Conservation (phyloP, 2,888 invertebrate species). For the Stratiomys singularior region DNA sequence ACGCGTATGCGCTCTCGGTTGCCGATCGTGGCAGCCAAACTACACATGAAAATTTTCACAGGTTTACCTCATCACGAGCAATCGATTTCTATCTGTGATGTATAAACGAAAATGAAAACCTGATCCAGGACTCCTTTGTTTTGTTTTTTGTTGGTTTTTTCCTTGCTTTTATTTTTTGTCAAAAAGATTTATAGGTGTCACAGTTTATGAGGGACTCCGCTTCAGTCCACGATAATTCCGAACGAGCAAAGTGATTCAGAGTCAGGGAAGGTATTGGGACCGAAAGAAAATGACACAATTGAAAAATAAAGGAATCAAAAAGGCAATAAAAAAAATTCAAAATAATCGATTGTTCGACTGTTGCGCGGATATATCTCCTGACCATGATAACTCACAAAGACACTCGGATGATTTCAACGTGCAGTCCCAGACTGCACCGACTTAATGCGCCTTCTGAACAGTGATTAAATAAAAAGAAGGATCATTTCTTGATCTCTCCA, state of each 20-base stretch:
- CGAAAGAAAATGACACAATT: neutral
- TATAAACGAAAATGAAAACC: too few relatives aligned
- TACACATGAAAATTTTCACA: too few relatives aligned
- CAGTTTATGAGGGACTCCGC: slow-evolving; percentile 9
- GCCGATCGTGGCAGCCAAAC: too few relatives aligned
- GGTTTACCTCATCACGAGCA: too few relatives aligned
- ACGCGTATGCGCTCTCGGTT: too few relatives aligned
- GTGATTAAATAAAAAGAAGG: neutral
- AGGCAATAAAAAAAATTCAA: neutral
- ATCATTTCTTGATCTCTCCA: neutral
- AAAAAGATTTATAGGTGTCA: slow-evolving; percentile 17
- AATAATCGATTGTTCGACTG: neutral
- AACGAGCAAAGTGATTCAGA: neutral
- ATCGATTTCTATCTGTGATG: too few relatives aligned
- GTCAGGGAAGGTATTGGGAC: neutral
- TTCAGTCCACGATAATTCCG: neutral
- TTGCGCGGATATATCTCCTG: neutral
- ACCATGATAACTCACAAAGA: neutral
- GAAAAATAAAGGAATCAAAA: neutral
- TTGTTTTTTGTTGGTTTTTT: too few relatives aligned
- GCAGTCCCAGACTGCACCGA: neutral
- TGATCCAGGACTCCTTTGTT: too few relatives aligned
- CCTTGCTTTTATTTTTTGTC: too few relatives aligned
- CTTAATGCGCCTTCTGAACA: neutral
- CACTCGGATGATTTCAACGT: neutral